Evolutionary conservation across 2,888 invertebrate species (phyloP).

Genomic region (Nycteola revayana): DNA sequence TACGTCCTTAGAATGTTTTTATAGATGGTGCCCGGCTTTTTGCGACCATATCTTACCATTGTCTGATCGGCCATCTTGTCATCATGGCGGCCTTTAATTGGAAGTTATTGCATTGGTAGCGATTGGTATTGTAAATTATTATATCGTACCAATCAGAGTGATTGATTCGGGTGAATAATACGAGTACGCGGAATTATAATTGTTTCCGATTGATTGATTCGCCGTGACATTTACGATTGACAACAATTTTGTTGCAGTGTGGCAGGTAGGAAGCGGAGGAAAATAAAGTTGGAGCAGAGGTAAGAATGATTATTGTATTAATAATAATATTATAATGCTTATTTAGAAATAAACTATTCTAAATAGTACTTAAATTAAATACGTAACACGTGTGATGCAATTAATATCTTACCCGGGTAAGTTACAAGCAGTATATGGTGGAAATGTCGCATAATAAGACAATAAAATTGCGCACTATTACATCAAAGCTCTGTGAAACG

Average conservation of each 20-base stretch:
- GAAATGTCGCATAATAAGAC: constrained; percentile 4
- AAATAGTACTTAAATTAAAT: too few species aligned
- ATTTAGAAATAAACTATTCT: too few species aligned
- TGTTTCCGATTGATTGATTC: constrained; percentile 9
- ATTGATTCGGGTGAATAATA: constrained; percentile 52
- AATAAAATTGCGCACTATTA: constrained; percentile 32
- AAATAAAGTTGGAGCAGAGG: too few species aligned
- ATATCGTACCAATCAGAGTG: constrained; percentile 60
- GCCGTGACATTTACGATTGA: too few species aligned
- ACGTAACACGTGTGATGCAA: too few species aligned
- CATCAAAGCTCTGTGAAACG: constrained; percentile 36
- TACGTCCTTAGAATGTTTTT: constrained; percentile 14
- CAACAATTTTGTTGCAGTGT: too few species aligned
- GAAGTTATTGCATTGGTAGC: constrained; percentile 63
- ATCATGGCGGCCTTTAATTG: constrained; percentile 57
- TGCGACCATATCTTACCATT: constrained; percentile 34
- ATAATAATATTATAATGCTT: too few species aligned
- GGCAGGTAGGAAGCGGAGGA: too few species aligned
- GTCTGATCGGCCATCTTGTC: constrained; percentile 39
- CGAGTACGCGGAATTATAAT: constrained; percentile 43
- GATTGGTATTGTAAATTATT: constrained; percentile 61
- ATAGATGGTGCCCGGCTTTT: constrained; percentile 31
- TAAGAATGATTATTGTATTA: too few species aligned
- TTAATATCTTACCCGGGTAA: too few species aligned
- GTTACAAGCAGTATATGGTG: too few species aligned